Evolutionary conservation across 2,797 vertebrate genomes (phyloP).

Genomic region (Hafferia zeledoni): DNA sequence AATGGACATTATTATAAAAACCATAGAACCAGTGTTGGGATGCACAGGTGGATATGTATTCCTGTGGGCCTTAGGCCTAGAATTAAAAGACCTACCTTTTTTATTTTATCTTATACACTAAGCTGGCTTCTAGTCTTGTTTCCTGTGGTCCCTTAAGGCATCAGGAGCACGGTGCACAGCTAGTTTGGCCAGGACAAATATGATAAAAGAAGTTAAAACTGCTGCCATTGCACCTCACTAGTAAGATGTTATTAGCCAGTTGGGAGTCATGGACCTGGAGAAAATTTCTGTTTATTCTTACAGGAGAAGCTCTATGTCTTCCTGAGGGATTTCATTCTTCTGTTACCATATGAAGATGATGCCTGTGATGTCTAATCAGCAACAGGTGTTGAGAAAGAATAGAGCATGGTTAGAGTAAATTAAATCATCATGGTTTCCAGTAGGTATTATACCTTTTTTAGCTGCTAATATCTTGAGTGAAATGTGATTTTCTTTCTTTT

Average conservation of each 20-base stretch:
- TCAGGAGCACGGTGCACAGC: fast-evolving
- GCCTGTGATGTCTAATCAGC: neutral
- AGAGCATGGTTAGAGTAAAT: neutral
- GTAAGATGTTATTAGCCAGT: neutral
- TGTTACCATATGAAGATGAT: neutral
- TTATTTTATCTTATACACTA: too few relatives aligned
- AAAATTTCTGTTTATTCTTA: neutral
- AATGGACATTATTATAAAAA: too few relatives aligned
- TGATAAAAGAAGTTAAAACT: neutral
- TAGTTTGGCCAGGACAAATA: neutral
- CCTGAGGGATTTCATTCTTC: neutral
- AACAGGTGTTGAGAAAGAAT: neutral
- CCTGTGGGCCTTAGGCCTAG: too few relatives aligned
- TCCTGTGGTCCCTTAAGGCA: too few relatives aligned
- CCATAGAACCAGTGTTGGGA: too few relatives aligned
- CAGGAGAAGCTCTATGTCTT: neutral
- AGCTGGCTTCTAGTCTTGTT: too few relatives aligned
- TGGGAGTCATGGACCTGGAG: neutral
- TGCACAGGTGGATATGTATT: too few relatives aligned
- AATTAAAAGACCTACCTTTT: too few relatives aligned
- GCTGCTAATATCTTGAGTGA: neutral
- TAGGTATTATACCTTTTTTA: neutral
- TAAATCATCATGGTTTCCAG: conserved; percentile 8
- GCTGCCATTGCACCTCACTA: neutral
- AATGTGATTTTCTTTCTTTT: neutral